Conservation (phyloP, 2,797 vertebrate genomes). For the Chelon auratus region DNA sequence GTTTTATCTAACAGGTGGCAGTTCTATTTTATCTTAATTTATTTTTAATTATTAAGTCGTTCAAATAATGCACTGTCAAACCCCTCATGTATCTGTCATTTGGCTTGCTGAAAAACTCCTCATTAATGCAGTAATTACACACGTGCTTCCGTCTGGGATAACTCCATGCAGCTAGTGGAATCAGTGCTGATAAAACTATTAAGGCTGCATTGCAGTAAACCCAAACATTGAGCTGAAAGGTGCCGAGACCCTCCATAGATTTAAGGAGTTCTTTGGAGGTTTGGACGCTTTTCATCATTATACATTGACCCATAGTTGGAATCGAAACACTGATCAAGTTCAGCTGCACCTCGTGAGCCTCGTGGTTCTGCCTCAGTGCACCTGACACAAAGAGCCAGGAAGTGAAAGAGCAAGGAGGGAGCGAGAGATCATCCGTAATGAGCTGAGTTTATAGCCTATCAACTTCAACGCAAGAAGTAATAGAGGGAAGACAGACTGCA, state of each 20-base stretch:
- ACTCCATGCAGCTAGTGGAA: too few species aligned
- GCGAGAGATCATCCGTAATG: constrained; percentile 54
- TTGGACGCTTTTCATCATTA: not conserved
- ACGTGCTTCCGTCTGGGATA: too few species aligned
- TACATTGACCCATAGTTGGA: not conserved
- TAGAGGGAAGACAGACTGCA: constrained; percentile 47
- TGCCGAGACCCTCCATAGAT: too few species aligned
- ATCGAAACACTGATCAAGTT: constrained; percentile 16
- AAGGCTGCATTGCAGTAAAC: too few species aligned
- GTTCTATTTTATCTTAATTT: not conserved
- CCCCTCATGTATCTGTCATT: too few species aligned
- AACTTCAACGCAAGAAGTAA: constrained; percentile 50
- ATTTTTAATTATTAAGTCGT: too few species aligned
- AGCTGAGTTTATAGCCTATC: constrained; percentile 63
- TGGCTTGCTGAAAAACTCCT: too few species aligned
- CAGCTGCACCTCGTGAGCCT: not conserved
- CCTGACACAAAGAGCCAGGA: constrained; percentile 38
- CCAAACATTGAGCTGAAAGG: too few species aligned
- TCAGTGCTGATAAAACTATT: too few species aligned
- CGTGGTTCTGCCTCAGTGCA: constrained; percentile 15
- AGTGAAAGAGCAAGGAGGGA: constrained; percentile 21
- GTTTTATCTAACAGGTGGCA: not conserved
- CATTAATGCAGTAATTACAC: too few species aligned
- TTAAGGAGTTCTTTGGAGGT: too few species aligned
- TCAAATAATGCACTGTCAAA: too few species aligned